Percentiles rank a stretch among this genome's conserved stretches.
Evolutionary conservation across 2,888 invertebrate species (phyloP).

Genomic region (Cerastis rubricosa): DNA sequence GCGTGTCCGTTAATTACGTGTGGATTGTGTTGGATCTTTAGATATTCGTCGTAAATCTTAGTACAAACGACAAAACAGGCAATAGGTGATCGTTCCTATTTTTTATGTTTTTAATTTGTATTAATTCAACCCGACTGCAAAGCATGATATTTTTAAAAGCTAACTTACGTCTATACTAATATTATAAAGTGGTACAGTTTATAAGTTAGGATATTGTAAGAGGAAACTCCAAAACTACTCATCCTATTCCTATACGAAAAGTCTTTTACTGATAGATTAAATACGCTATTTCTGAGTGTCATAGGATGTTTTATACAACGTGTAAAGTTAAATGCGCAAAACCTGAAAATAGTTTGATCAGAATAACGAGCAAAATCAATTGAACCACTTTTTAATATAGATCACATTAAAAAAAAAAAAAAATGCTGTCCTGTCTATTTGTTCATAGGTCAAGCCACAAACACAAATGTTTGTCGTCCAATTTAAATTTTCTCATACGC

Average conservation of each 20-base stretch:
- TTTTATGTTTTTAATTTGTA: not conserved
- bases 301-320: not conserved
- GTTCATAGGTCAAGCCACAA: too few species aligned
- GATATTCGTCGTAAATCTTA: slow-evolving; percentile 9
- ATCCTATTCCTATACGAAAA: not conserved
- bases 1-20: slow-evolving; percentile 41
- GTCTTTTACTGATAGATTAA: not conserved
- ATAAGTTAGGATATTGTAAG: not conserved
- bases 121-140: not conserved
- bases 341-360: too few species aligned
- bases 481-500: too few species aligned
- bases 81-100: not conserved
- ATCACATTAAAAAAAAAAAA: too few species aligned
- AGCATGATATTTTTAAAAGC: not conserved
- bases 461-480: too few species aligned
- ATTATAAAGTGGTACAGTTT: too few species aligned
- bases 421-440: too few species aligned
- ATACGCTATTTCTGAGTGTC: not conserved
- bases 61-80: slow-evolving; percentile 5
- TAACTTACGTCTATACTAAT: not conserved
- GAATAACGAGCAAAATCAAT: too few species aligned
- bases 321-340: too few species aligned
- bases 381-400: too few species aligned
- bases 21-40: slow-evolving; percentile 34
- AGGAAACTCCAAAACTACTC: not conserved